Evolutionary conservation across 2,888 invertebrate genomes (phyloP), one percentile per base, ranked within the genome.

Genomic region (Himalopsyche kuldschensis): DNA sequence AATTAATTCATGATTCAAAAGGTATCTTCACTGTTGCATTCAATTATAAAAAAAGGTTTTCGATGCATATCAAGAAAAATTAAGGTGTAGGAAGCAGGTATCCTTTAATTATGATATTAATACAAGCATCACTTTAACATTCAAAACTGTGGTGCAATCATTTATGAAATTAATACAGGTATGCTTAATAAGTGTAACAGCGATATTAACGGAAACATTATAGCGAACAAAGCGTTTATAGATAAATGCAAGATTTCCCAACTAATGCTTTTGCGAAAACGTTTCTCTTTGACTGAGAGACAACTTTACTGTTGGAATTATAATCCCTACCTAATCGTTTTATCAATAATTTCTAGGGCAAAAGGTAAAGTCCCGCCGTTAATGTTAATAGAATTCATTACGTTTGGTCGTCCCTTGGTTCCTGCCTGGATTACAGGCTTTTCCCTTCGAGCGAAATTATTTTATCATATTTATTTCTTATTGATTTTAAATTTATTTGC

Each of bases 311-410:
- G 46, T 32, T 55, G 78, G 81, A 78, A 80, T 79, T 63, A 78
- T 83, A 83, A 83, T 83, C 83, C 55, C 80, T 27, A 24, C 48
- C 83, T 83, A 83, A 83, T 83, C 83, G 83, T 81, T 83, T 83
- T 83, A 83, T 83, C 80, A 83, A 83, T 83, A 83, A 83, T 83
- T 81, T 81, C 78, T 31, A 35, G 17, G 41, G 78, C 46, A 32
- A 83, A 80, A 80, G 83, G 81, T 78, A 78, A 77, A 32, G 32
- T 75, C 80, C 75, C 80, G 35, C 30, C 80, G 80, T 55, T 80
- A 80, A 80, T 75, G 35, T 80, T 80, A 80, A 80, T 80, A 80
- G 80, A 80, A 75, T 80, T 80, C 80, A 80, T 80, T 80, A 80
- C 41, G 41, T 75, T 41, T 27, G 11, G 63, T 24, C 69, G 69